phyloP scores from a whole-genome alignment of 1,140 invertebrate genomes.

The Tachypleus tridentatus region DNA sequence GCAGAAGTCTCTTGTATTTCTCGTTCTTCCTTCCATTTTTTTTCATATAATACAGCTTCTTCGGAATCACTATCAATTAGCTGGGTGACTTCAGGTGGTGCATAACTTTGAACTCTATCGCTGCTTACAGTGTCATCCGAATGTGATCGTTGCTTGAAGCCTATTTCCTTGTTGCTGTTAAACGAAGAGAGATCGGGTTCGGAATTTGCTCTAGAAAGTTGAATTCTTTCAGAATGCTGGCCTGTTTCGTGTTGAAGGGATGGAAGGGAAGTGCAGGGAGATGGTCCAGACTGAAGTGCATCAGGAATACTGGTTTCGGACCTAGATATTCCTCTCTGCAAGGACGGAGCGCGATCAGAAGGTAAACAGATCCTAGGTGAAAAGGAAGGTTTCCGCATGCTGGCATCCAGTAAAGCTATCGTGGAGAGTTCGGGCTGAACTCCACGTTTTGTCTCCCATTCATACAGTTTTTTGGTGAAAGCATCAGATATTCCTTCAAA shows the following conservation, averaged over 20 bases:
- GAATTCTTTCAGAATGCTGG: conserved; percentile 2
- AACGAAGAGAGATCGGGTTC: conserved; percentile 13
- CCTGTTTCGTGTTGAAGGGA: neutral
- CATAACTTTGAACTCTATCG: neutral
- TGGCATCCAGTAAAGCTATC: conserved; percentile 54
- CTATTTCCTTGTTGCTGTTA: neutral
- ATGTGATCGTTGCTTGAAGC: too few species aligned
- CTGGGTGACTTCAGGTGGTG: neutral
- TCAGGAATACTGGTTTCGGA: conserved; percentile 54
- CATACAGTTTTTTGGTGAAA: conserved; percentile 74
- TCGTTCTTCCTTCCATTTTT: neutral
- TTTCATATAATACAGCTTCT: neutral
- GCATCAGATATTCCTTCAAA: conserved; percentile 75
- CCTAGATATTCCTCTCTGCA: conserved; percentile 41
- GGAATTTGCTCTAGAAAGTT: conserved; percentile 13
- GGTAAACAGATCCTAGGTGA: conserved; percentile 6
- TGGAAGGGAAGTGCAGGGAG: conserved; percentile 25
- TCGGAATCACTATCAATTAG: neutral
- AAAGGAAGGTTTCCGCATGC: conserved; percentile 23
- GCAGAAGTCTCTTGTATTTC: neutral
- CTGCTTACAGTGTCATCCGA: neutral
- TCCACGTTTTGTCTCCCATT: conserved; percentile 75
- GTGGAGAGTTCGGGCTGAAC: conserved; percentile 67
- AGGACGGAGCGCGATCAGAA: conserved; percentile 14
- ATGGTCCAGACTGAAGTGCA: conserved; percentile 47